phyloP scores from a whole-genome alignment of 2,113 vertebrate genomes.

The Anthoscopus minutus region DNA sequence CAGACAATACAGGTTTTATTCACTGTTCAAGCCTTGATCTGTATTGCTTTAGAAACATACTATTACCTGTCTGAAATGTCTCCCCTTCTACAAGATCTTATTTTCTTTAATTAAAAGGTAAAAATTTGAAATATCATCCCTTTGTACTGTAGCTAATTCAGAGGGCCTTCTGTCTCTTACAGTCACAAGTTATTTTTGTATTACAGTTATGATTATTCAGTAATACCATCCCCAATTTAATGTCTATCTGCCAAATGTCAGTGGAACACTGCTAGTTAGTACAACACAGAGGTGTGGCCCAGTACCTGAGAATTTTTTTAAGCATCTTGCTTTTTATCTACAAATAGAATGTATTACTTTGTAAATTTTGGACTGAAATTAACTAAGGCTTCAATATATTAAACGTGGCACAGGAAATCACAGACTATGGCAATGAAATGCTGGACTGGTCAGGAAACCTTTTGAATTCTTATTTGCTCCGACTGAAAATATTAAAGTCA shows the following conservation, averaged over 20 bases:
- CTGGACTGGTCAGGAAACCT: not conserved
- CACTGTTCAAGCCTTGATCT: not conserved
- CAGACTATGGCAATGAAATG: not conserved
- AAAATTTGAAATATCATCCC: not conserved
- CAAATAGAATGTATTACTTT: not conserved
- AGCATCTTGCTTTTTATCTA: not conserved
- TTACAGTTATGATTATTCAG: not conserved
- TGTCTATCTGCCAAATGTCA: not conserved
- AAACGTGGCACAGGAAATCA: not conserved
- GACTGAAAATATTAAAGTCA: not conserved
- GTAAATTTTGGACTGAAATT: not conserved
- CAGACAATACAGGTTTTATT: not conserved
- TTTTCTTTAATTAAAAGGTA: not conserved
- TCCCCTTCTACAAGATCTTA: not conserved
- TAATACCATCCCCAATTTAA: not conserved
- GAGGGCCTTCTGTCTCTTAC: not conserved
- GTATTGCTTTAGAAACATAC: not conserved
- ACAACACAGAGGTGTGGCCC: not conserved
- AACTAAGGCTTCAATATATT: not conserved
- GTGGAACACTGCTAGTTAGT: not conserved
- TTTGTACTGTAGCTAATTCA: not conserved
- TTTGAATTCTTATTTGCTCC: not conserved
- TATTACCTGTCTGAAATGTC: not conserved
- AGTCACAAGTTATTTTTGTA: not conserved
- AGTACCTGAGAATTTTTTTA: not conserved